Conservation (phyloP, 2,797 vertebrate species). For the Ctenochaetus hawaiiensis region DNA sequence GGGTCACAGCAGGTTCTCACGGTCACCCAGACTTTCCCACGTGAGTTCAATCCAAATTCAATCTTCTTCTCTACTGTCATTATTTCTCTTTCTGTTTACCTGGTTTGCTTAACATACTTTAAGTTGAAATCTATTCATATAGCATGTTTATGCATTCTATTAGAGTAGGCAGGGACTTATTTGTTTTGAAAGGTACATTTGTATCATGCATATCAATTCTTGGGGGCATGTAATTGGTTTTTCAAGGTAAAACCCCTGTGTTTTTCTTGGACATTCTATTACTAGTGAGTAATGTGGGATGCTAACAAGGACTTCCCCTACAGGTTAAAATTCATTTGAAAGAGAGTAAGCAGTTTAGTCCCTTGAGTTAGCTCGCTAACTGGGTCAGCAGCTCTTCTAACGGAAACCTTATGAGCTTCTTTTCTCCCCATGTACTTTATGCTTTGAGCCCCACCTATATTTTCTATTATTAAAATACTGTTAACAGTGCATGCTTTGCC, state of each 20-base stretch:
- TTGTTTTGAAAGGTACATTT: constrained; percentile 2
- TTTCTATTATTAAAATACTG: constrained; percentile 22
- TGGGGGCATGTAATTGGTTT: constrained; percentile 3
- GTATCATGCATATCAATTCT: neutral
- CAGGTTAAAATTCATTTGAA: constrained; percentile 73
- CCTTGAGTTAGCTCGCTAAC: constrained; percentile 64
- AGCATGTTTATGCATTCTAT: neutral
- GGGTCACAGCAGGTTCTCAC: constrained; percentile 88
- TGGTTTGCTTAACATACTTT: neutral
- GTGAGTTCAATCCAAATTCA: constrained; percentile 75
- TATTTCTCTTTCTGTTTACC: constrained; percentile 4
- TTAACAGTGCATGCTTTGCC: constrained; percentile 7
- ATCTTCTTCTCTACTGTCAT: constrained; percentile 8
- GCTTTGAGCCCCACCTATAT: neutral
- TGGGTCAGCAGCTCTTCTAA: constrained; percentile 73
- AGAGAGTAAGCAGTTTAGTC: constrained; percentile 51
- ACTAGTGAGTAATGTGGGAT: constrained; percentile 18
- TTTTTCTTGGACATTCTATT: constrained; percentile 58
- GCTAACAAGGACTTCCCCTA: constrained; percentile 73
- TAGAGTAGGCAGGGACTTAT: neutral
- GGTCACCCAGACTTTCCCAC: constrained; percentile 90
- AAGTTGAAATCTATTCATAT: neutral
- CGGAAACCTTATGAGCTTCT: constrained; percentile 64
- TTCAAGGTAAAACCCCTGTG: constrained; percentile 39
- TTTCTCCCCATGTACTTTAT: constrained; percentile 19